Percentiles rank a stretch among this genome's conserved stretches.
Conservation (phyloP, 2,113 vertebrate species). For the Ranitomeya imitator region DNA sequence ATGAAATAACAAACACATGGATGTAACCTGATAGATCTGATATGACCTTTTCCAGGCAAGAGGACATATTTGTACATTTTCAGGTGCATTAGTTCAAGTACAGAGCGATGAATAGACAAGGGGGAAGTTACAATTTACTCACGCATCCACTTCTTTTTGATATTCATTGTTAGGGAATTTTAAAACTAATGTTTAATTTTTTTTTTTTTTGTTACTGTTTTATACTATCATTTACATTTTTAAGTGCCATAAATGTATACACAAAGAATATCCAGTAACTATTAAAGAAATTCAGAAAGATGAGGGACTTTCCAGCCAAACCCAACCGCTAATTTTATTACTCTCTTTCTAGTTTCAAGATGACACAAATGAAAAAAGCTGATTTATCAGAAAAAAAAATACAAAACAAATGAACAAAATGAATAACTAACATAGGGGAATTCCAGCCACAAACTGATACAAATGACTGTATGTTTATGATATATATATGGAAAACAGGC, state of each 20-base stretch:
- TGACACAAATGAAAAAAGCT: conserved; percentile 70
- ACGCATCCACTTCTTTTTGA: too few species aligned
- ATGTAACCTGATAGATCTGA: too few species aligned
- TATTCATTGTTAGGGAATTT: too few species aligned
- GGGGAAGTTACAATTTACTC: too few species aligned
- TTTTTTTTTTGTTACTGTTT: too few species aligned
- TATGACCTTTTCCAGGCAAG: too few species aligned
- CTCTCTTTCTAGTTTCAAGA: conserved; percentile 81
- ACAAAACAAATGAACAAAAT: conserved; percentile 63
- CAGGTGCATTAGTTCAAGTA: too few species aligned
- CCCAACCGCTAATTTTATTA: conserved; percentile 72
- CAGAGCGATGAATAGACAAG: too few species aligned
- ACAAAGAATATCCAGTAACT: conserved; percentile 63
- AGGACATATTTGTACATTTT: too few species aligned
- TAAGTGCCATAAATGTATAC: neutral
- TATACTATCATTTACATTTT: neutral
- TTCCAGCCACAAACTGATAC: conserved; percentile 59
- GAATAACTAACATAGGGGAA: conserved; percentile 60
- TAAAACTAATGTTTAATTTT: too few species aligned
- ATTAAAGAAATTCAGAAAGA: conserved; percentile 63
- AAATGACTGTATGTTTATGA: neutral
- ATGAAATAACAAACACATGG: too few species aligned
- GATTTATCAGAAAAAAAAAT: conserved; percentile 67
- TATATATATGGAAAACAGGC: neutral
- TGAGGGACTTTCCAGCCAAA: conserved; percentile 80